These are phyloP conservation scores for Enteromius viviparus DNA, from an alignment of 2,797 vertebrate species.

Conservation along the genomic window DNA sequence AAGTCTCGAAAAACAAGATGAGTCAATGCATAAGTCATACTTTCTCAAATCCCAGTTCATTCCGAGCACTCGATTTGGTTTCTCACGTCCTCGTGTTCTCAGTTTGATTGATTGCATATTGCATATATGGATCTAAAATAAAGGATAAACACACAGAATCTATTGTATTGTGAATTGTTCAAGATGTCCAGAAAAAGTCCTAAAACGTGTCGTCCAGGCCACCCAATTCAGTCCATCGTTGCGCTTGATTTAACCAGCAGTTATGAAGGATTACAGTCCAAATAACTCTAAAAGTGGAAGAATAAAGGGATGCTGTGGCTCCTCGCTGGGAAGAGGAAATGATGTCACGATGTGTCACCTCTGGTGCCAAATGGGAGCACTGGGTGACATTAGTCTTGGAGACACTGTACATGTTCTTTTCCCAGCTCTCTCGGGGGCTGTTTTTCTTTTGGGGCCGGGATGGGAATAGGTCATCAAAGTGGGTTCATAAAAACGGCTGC, in stretches of 20 bases:
- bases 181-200: background rate
- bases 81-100: background rate
- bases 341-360: slow-evolving; percentile 58
- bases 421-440: slow-evolving; percentile 18
- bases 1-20: slow-evolving; percentile 38
- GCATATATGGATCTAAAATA: background rate
- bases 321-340: slow-evolving; percentile 57
- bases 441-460: slow-evolving; percentile 7
- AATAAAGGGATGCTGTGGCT: slow-evolving; percentile 41
- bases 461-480: slow-evolving; percentile 32
- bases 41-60: slow-evolving; percentile 64
- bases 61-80: slow-evolving; percentile 63
- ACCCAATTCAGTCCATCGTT: slow-evolving; percentile 15
- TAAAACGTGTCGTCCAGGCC: background rate
- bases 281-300: slow-evolving; percentile 49
- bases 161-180: background rate
- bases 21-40: slow-evolving; percentile 51
- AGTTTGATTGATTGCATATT: background rate
- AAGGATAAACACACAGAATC: background rate
- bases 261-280: slow-evolving; percentile 41
- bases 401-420: slow-evolving; percentile 30
- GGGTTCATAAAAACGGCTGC: slow-evolving; percentile 27
- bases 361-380: slow-evolving; percentile 41
- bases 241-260: slow-evolving; percentile 32
- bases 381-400: slow-evolving; percentile 49